Base-by-base conservation (phyloP, 2,113 vertebrate species). In the Myanophis thanlyinensis region DNA sequence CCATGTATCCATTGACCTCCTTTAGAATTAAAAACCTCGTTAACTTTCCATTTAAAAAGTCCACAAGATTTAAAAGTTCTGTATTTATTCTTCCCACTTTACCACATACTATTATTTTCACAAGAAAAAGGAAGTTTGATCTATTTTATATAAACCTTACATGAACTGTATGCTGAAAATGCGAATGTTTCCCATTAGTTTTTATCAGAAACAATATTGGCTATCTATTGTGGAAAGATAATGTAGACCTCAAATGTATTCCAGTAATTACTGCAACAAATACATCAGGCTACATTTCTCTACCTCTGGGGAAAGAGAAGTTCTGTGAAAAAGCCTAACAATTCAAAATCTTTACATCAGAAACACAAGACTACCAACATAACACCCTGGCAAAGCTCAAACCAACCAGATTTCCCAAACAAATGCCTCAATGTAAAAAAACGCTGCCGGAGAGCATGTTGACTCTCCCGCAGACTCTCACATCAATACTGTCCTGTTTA, bases 391-490 rank as follows among this genome's bases (percentile, higher is more conserved):
- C 90, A 93, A 93, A 46, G 95, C 95, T 15, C 92, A 96, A 94
- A 94, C 94, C 30, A 94, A 90, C 95, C 96, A 92, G 96, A 96
- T 59, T 96, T 97, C 86, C 97, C 96, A 97, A 97, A 97, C 93
- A 95, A 97, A 0, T 96, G 96, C 9, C 97, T 97, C 85, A 94
- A 96, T 91, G 13, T 40, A 97, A 97, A 91, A 52, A 96, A 97
- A 0, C 95, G 92, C 96, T 96, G 51, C 52, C 96, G 47, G 94
- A 96, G 73, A 86, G 96, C 48, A 96, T 97, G 96, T 94, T 96
- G 93, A 96, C 96, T 67, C 59, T n/a, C 11, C 15, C 15, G 15
- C 67, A 62, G 27, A 40, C 1, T 35, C 67, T 73, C 67, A 73
- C 67, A 44, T 80, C 73, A 80, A 22, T 40, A 80, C 7, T 40